Evolutionary conservation across 1,140 invertebrate species (phyloP).

Genomic region (Stegodyphus dumicola): DNA sequence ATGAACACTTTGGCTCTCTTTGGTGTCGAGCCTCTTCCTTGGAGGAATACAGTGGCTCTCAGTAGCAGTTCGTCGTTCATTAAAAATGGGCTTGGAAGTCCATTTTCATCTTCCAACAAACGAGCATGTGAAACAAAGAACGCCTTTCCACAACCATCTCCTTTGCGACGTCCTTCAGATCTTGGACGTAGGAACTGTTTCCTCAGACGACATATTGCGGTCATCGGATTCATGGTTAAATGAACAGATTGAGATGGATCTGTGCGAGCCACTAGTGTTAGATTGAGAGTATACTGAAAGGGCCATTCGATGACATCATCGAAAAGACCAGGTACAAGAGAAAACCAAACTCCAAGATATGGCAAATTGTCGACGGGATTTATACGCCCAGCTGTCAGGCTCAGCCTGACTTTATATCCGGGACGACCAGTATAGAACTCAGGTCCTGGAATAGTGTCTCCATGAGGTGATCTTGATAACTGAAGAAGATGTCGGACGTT

Average conservation of each 20-base stretch:
- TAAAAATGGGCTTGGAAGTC: not conserved
- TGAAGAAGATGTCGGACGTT: constrained; percentile 20
- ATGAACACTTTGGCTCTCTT: constrained; percentile 48
- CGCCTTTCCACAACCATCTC: constrained; percentile 59
- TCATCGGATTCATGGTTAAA: constrained; percentile 42
- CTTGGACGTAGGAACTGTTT: constrained; percentile 57
- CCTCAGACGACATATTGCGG: constrained; percentile 55
- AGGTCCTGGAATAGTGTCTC: constrained; percentile 26
- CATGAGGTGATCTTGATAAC: not conserved
- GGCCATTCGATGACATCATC: constrained; percentile 61
- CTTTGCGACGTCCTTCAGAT: not conserved
- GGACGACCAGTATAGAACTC: constrained; percentile 47
- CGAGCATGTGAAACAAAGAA: constrained; percentile 48
- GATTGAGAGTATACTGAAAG: constrained; percentile 45
- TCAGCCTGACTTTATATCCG: constrained; percentile 34
- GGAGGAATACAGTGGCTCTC: constrained; percentile 46
- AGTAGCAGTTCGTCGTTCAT: constrained; percentile 17
- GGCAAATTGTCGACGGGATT: constrained; percentile 31
- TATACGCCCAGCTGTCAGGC: constrained; percentile 17
- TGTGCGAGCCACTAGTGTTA: constrained; percentile 45
- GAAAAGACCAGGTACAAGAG: constrained; percentile 53
- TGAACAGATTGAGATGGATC: not conserved
- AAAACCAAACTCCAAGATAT: constrained; percentile 61
- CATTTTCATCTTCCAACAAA: not conserved
- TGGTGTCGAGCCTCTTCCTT: not conserved